phyloP scores from a whole-genome alignment of 2,113 vertebrate species.

The Poeciliopsis retropinna region DNA sequence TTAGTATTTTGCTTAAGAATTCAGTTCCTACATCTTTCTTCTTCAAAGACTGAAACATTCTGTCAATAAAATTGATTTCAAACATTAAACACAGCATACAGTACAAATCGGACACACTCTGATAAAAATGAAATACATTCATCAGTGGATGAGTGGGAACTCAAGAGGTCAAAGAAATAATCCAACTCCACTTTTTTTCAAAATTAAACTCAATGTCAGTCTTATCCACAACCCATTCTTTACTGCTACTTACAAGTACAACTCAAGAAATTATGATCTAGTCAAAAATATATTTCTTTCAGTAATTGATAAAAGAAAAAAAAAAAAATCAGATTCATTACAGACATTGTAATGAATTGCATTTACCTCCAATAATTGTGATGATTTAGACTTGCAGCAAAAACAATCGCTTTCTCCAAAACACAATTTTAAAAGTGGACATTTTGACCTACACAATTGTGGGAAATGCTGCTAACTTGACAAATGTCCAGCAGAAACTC shows the following conservation, averaged over 20 bases:
- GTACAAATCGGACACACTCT: slow-evolving; percentile 46
- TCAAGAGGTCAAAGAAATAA: slow-evolving; percentile 24
- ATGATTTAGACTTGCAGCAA: not conserved
- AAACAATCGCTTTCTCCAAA: not conserved
- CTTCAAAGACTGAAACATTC: slow-evolving; percentile 28
- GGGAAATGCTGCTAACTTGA: not conserved
- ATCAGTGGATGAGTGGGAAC: slow-evolving; percentile 31
- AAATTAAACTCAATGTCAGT: slow-evolving; percentile 22
- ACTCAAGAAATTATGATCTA: not conserved
- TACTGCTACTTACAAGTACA: not conserved
- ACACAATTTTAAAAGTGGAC: not conserved
- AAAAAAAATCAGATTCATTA: not conserved
- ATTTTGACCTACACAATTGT: not conserved
- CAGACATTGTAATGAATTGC: not conserved
- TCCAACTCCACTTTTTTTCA: slow-evolving; percentile 13
- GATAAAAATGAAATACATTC: slow-evolving; percentile 65
- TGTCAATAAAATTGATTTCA: slow-evolving; percentile 20
- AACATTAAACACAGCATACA: slow-evolving; percentile 43
- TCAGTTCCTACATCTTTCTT: slow-evolving; percentile 41
- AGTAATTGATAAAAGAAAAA: not conserved
- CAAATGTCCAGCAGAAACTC: too few relatives aligned
- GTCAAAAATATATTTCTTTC: not conserved
- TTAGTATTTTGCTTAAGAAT: slow-evolving; percentile 35
- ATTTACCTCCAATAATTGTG: not conserved
- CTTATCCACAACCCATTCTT: not conserved